These are phyloP conservation scores for Parnassius mnemosyne DNA, from an alignment of 2,888 invertebrate species.

Conservation along the genomic window DNA sequence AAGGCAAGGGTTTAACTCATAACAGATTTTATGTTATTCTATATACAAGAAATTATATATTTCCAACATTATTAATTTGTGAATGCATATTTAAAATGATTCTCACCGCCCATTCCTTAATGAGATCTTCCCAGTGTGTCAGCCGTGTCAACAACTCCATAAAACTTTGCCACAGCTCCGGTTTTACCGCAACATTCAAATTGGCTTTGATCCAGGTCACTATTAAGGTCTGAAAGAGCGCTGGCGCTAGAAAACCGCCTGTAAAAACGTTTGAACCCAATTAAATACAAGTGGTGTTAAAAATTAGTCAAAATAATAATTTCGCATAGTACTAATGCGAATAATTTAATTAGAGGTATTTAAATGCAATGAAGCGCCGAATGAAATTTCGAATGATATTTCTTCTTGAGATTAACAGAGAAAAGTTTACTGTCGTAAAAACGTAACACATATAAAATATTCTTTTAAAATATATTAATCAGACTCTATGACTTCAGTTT, in stretches of 20 bases:
- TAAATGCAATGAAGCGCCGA: no score
- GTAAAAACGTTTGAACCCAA: constrained; percentile 26
- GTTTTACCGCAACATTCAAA: constrained; percentile 93
- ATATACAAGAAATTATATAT: no score
- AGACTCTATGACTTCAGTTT: background rate
- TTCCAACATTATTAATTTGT: no score
- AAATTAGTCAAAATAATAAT: no score
- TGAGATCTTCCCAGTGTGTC: constrained; percentile 96
- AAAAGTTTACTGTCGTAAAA: no score
- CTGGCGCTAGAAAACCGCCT: constrained; percentile 91
- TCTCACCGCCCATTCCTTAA: constrained; percentile 97
- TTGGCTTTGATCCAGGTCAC: constrained; percentile 99
- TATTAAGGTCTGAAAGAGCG: constrained; percentile 94
- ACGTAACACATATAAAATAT: background rate
- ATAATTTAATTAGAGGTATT: no score
- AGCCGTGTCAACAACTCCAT: constrained; percentile 91
- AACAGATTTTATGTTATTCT: no score
- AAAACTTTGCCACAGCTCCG: constrained; percentile 96
- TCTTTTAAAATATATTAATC: constrained; percentile 4
- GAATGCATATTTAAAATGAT: constrained; percentile 1
- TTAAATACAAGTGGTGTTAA: no score
- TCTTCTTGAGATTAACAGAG: no score
- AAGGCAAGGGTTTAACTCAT: no score
- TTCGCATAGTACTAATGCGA: no score
- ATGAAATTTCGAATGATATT: no score